Conservation (phyloP, 2,113 vertebrate species). For the Tinamus guttatus region DNA sequence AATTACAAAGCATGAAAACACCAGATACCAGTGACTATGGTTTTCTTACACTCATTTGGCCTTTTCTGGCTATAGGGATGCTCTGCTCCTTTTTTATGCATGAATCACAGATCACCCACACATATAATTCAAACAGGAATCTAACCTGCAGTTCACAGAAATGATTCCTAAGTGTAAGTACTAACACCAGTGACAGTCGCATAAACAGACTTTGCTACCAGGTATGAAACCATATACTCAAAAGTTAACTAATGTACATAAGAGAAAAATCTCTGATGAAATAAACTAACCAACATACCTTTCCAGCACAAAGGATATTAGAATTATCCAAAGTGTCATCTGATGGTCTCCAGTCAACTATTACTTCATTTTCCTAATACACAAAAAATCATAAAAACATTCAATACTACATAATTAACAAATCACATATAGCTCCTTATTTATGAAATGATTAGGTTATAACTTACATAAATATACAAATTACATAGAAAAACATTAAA, state of each 20-base stretch:
- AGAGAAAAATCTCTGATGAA: neutral
- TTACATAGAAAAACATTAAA: neutral
- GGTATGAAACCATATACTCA: neutral
- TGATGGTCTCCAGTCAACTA: slow-evolving; percentile 91
- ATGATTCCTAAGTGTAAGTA: neutral
- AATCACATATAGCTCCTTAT: neutral
- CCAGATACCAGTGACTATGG: neutral
- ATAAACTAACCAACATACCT: slow-evolving; percentile 79
- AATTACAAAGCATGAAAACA: neutral
- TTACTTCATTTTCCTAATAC: slow-evolving; percentile 87
- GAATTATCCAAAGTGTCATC: slow-evolving; percentile 91
- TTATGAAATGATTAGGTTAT: neutral
- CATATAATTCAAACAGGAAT: neutral
- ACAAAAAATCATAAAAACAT: neutral
- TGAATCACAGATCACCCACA: neutral
- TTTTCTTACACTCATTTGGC: neutral
- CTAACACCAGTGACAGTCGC: neutral
- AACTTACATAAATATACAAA: neutral
- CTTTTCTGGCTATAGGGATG: neutral
- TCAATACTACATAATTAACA: neutral
- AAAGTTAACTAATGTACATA: neutral
- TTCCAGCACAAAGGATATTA: slow-evolving; percentile 94
- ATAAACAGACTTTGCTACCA: neutral
- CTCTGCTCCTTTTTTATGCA: neutral
- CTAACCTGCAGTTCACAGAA: neutral